Evolutionary conservation across 1,140 invertebrate genomes (phyloP), one percentile per base, ranked within the genome.

Genomic region (Bicyclus anynana): DNA sequence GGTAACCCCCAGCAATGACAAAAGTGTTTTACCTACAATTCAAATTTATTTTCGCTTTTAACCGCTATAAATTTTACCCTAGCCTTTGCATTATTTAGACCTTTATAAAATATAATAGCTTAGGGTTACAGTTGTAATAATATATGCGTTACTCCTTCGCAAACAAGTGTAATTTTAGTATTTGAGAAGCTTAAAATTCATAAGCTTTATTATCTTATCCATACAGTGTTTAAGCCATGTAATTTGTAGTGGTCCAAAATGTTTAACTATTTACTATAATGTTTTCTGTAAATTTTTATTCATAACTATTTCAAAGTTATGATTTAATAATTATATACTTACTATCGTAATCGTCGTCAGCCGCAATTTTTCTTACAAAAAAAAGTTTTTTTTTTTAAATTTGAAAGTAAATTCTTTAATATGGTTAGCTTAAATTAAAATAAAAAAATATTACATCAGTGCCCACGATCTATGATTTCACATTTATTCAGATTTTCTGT

Each of bases 21-120:
- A 64, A 69, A 69, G 63, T 69, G 60, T 68, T 72, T 69, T 69
- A 69, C 66, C 66, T 69, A 72, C 63, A 68, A 63, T 72, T 69
- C 66, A 66, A 72, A 69, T 69, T 72, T 72, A 68, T 67, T 68
- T 68, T 69, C 66, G 48, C 33, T 69, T 58, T 59, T 64, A 64
- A 60, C 66, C 69, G 61, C 56, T 53, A 72, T 66, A 72, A 72
- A 69, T 68, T 62, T 69, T 59, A 64, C 56, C 61, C 59, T 61
- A 57, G 54, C 59, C 59, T 66, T 57, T 69, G 60, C 66, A 72
- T 73, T 69, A 71, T 74, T 74, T 69, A 64, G 58, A 58, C 52
- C 63, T 67, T 69, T 68, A 65, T 67, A 67, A 62, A 64, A 65
- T 62, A 61, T 67, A 65, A 65, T 64, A 59, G 52, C 65, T 54